Evolutionary conservation across 2,888 invertebrate genomes (phyloP), one percentile per base, ranked within the genome.

Genomic region (Epirrhoe alternata): DNA sequence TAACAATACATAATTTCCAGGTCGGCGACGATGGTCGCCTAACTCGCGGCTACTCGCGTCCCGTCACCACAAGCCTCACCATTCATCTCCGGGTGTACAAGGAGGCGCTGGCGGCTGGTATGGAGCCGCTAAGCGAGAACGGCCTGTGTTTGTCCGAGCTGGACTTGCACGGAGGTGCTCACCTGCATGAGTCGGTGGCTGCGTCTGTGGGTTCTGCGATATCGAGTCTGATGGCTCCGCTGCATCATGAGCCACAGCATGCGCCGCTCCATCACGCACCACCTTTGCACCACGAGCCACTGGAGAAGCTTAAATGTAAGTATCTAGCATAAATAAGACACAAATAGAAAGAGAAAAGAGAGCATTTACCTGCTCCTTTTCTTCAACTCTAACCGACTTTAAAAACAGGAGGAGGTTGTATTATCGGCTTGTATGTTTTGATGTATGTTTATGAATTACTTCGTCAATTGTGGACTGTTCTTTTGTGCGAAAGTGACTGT

Each of bases 241-340:
- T 94, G 76, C 87, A 95, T 79, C 95, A 94, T 77, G 88, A 94
- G 85, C 86, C 90, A 0, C 94, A 94, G 76, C 95, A 95, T 74
- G 88, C 94, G 58, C 94, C 95, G 63, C 88, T 95, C 33, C 90
- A 91, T 68, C 89, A 88, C 61, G 95, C 95, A 71, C 94, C 95
- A 56, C 95, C 94, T 0, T 92, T 95, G 12, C 93, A 95, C 17
- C 96, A 96, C 75, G 96, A 96, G 82, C 96, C 96, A 6, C 84
- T 97, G 69, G 96, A 97, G 92, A 97, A 96, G 85, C 94, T 97
- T 67, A 97, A 96, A 95, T 94, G 96, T 96, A 92, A 96, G 96
- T 95, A 65, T 58, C 50, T 61, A 55, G 33, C n/a, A n/a, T n/a
- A n/a, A 12, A 30, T 68, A 63, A 42, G 5, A 47, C 33, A 45